A percentile compares a stretch with the other conserved stretches of the same genome.
These are phyloP conservation scores for Protodeltote pygarga DNA, from an alignment of 2,888 invertebrate genomes.

Conservation along the genomic window DNA sequence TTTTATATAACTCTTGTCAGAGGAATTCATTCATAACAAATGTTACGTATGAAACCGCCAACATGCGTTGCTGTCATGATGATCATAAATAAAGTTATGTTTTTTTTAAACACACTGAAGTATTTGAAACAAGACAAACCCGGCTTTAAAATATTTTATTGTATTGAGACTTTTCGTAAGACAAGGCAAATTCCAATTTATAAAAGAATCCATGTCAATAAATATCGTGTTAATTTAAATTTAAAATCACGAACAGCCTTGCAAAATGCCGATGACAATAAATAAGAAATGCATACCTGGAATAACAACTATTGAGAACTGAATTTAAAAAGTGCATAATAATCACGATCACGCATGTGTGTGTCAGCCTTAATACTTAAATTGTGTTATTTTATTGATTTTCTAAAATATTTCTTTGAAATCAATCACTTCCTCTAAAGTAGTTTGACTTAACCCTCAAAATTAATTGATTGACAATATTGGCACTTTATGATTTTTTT, in stretches of 20 bases:
- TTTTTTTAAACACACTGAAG: conserved; percentile 6
- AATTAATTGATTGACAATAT: too few species aligned
- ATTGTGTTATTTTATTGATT: conserved; percentile 9
- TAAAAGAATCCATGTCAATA: too few species aligned
- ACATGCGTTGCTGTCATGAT: conserved; percentile 5
- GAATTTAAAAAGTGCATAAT: too few species aligned
- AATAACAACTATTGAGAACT: too few species aligned
- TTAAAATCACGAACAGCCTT: too few species aligned
- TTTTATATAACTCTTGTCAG: conserved; percentile 23
- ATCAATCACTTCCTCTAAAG: background rate
- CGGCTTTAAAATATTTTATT: background rate
- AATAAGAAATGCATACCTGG: too few species aligned
- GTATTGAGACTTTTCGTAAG: too few species aligned
- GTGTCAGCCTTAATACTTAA: background rate
- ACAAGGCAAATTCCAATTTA: too few species aligned
- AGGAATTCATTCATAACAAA: conserved; percentile 37
- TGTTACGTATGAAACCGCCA: conserved; percentile 13
- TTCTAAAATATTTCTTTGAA: conserved; percentile 6
- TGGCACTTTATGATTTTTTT: too few species aligned
- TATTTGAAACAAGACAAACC: too few species aligned
- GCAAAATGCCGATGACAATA: too few species aligned
- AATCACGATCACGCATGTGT: background rate
- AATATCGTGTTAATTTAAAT: too few species aligned
- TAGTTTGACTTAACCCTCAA: conserved; percentile 7
- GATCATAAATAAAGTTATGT: conserved; percentile 10